Conservation (phyloP, 2,113 vertebrate species). For the Myotis yumanensis region DNA sequence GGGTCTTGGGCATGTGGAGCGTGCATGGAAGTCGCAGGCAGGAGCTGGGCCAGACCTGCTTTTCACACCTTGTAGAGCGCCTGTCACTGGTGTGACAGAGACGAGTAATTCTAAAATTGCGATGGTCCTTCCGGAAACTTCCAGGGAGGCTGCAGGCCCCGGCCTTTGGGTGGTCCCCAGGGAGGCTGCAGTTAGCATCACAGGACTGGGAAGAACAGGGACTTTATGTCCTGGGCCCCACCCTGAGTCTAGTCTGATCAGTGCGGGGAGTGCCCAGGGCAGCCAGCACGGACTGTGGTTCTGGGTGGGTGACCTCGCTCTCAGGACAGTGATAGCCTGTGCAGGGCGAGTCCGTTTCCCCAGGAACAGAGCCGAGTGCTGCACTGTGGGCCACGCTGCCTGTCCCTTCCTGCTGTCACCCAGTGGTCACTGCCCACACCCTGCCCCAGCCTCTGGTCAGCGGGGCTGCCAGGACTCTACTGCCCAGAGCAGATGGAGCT, state of each 20-base stretch:
- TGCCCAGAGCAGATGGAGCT: not conserved
- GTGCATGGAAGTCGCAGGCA: fast-evolving
- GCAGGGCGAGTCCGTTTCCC: not conserved
- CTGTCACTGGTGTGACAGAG: too few relatives aligned
- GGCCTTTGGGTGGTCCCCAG: not conserved
- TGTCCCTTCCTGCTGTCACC: not conserved
- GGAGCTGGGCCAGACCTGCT: not conserved
- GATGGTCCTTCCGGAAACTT: not conserved
- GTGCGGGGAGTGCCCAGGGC: not conserved
- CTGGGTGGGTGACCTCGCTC: not conserved
- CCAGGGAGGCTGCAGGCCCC: not conserved
- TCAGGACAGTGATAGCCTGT: not conserved
- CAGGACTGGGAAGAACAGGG: not conserved
- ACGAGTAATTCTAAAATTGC: too few relatives aligned
- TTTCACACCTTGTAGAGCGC: too few relatives aligned
- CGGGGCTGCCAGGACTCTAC: not conserved
- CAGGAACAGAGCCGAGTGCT: not conserved
- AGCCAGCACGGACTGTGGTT: not conserved
- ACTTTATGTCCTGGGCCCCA: not conserved
- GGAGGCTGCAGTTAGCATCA: not conserved
- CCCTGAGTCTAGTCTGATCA: not conserved
- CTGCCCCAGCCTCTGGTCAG: too few relatives aligned
- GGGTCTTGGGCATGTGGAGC: fast-evolving
- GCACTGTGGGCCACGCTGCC: not conserved
- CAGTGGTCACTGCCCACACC: not conserved